Evolutionary conservation across 1,140 invertebrate species (phyloP).

Genomic region (Ceratoteleas bidentatus): DNA sequence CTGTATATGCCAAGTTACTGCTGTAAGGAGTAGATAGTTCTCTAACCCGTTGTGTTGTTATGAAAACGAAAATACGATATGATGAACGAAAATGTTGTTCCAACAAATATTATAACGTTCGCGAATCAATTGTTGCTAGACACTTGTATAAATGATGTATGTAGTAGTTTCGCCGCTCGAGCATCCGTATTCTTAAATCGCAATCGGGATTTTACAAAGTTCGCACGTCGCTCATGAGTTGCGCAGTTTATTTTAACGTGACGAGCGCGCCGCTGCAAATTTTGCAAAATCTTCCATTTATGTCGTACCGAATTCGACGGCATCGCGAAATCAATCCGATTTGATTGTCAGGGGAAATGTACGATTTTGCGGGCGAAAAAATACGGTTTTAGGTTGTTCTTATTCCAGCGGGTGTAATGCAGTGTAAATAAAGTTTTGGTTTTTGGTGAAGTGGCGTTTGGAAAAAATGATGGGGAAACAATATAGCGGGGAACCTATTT

Average conservation of each 20-base stretch:
- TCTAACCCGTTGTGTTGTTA: slow-evolving; percentile 47
- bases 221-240: neutral
- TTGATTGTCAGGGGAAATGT: no score
- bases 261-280: slow-evolving; percentile 1
- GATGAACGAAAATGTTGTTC: slow-evolving; percentile 47
- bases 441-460: no score
- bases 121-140: slow-evolving; percentile 56
- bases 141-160: slow-evolving; percentile 51
- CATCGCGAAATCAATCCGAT: neutral
- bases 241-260: neutral
- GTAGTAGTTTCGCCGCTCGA: slow-evolving; percentile 24
- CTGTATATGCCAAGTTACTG: slow-evolving; percentile 58
- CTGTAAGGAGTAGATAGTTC: slow-evolving; percentile 60
- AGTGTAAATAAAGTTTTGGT: no score
- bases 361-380: no score
- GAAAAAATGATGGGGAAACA: neutral
- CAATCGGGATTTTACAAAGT: slow-evolving; percentile 20
- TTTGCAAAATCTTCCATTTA: slow-evolving; percentile 29
- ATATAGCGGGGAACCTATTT: slow-evolving; percentile 1
- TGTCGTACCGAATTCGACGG: neutral
- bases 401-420: no score
- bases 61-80: slow-evolving; percentile 44
- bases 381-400: no score
- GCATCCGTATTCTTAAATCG: slow-evolving; percentile 15
- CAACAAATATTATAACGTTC: slow-evolving; percentile 35